Conservation (phyloP, 2,888 invertebrate genomes). For the Rhodophaea formosa region DNA sequence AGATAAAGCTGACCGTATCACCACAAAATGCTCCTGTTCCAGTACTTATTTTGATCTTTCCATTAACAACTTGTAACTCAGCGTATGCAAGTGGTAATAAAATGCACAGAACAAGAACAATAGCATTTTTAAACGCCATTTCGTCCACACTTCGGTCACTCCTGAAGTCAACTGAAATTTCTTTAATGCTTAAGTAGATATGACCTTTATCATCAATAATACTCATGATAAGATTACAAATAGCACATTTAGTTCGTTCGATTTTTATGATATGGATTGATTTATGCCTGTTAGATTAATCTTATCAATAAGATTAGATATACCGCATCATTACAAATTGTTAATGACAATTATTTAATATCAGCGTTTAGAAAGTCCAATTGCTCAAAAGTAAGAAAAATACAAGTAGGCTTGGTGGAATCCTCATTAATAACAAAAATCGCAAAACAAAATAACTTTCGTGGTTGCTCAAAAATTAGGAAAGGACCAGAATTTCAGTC, state of each 20-base stretch:
- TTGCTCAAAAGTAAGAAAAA: too few species aligned
- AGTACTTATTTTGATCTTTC: conserved; percentile 56
- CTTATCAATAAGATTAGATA: neutral
- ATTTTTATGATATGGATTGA: neutral
- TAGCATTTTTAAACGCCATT: conserved; percentile 31
- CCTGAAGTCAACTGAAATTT: neutral
- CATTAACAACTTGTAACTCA: conserved; percentile 43
- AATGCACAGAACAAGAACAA: neutral
- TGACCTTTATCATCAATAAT: neutral
- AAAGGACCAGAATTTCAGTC: too few species aligned
- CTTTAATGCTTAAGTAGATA: neutral
- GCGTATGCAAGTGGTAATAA: neutral
- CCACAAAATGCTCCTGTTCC: conserved; percentile 61
- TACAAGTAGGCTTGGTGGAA: too few species aligned
- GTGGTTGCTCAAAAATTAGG: too few species aligned
- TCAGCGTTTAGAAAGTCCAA: too few species aligned
- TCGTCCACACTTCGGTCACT: conserved; percentile 25
- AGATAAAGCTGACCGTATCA: conserved; percentile 56
- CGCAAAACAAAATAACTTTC: too few species aligned
- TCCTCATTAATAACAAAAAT: too few species aligned
- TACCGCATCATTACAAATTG: neutral
- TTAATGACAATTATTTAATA: too few species aligned
- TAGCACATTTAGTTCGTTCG: neutral
- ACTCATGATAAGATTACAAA: neutral
- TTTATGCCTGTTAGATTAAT: too few species aligned